Base-by-base conservation (phyloP, 2,888 invertebrate species). In the Pandemis corylana region DNA sequence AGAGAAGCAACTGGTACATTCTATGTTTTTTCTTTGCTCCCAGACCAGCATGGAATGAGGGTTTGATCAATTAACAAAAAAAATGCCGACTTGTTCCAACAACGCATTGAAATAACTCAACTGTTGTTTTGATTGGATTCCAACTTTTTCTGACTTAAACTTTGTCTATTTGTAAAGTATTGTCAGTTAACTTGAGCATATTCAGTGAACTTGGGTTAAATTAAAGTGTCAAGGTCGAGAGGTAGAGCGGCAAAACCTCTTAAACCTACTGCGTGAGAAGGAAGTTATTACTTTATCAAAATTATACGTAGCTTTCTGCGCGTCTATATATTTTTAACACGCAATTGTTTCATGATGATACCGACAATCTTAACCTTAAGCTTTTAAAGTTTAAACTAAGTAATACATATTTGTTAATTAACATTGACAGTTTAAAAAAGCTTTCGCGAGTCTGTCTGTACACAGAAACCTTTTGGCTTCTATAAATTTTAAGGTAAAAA, bases 401-500 rank as follows among this genome's bases (percentile, higher is more conserved):
- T 44, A 44, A 6, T 44, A 51, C 10, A n/a, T n/a, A 6, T 51
- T 51, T 51, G n/a, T n/a, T n/a, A 51, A n/a, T 51, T 51, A 13
- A 5, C 49, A 5, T 36, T 36, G 28, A 5, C n/a, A 51, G 2
- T 51, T 15, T 2, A 9, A 7, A 53, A 53, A 15, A 3, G 10
- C 20, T 10, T 59, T 28, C 20, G 10, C 10, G 10, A 59, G 28
- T 12, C 59, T 10, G 4, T 7, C 10, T 28, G 28, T 59, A 28
- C 59, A 28, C 28, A 28, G 28, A 59, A 59, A 59, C 59, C 28
- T 59, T 28, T 59, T 59, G 10, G 59, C 59, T 59, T 59, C 59
- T 4, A 59, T 59, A 59, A 59, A 59, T 59, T 59, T 28, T 28
- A 28, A 59, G 59, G 28, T 59, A 12, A 59, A 59, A 59, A 28